Base-by-base conservation (phyloP, 2,797 vertebrate species). In the Microctenopoma lineatum region DNA sequence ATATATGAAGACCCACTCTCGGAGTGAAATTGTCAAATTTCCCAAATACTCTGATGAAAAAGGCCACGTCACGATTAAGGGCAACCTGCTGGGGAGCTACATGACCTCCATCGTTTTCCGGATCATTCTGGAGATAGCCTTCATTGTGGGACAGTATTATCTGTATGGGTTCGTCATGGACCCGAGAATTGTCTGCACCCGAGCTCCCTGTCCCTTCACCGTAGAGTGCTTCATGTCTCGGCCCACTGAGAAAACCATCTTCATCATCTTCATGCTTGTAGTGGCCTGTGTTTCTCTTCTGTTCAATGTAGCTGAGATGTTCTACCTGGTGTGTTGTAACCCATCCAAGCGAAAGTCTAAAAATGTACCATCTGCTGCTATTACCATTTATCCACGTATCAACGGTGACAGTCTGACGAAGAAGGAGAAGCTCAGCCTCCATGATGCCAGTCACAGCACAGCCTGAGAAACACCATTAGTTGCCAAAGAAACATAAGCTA, bases 211-310 rank as follows among this genome's bases (percentile, higher is more conserved):
- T 83, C 97, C 97, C 0, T 96, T 96, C 81, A 94, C 95, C 0
- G 97, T 98, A 1, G 97, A 98, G 92, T 99, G 97, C 62, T 99
- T 91, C 93, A 97, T 99, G 84, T 98, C 97, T 1, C 95, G 97
- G 1, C 97, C 97, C 67, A 99, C 97, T 0, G 97, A 99, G 90
- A 98, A 99, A 87, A 97, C 96, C 81, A 95, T 98, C 90, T 99
- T 99, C 90, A 98, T 99, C 87, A 92, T 97, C 89, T 99, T 99
- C 90, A 98, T 99, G 97, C 89, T 98, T 47, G 94, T 90, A 0
- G 92, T 98, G 70, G 94, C 96, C 39, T 92, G 97, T 67, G 0
- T 97, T 54, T 97, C 97, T 12, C 90, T 98, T 9, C 76, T 94
- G n/a, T 88, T 99, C 83, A 99, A 98, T 26, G 90, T 98, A 62